These are phyloP conservation scores for Patiria miniata DNA, from an alignment of 35 echinoderm and acorn worm genomes.

Conservation along the genomic window DNA sequence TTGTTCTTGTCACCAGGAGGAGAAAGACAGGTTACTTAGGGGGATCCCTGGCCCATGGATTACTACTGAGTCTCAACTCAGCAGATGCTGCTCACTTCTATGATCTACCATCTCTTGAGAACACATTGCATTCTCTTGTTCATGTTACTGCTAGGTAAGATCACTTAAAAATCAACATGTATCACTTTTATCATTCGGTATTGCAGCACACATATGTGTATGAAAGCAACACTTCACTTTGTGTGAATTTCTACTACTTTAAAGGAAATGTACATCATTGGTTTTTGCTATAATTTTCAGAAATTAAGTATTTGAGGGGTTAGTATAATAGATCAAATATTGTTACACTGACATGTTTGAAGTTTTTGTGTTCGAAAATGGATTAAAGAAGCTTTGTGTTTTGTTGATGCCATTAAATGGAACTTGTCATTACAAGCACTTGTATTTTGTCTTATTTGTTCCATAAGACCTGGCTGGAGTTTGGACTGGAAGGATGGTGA, in stretches of 20 bases:
- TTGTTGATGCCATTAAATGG: no score
- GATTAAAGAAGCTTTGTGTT: no score
- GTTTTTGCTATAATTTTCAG: no score
- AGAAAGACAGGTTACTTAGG: constrained; percentile 68
- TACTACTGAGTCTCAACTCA: constrained; percentile 75
- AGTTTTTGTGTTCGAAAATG: no score
- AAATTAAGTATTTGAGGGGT: no score
- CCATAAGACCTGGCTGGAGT: constrained; percentile 99
- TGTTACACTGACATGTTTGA: no score
- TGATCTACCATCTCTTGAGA: constrained; percentile 91
- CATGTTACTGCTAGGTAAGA: constrained; percentile 97
- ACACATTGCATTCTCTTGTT: constrained; percentile 75
- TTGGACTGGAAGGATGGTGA: constrained; percentile 88
- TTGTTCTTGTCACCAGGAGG: constrained; percentile 43
- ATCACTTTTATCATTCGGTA: not conserved
- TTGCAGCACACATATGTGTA: not conserved
- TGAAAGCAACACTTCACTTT: not conserved
- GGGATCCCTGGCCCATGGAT: constrained; percentile 72
- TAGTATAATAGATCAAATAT: no score
- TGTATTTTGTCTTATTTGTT: no score
- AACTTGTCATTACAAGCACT: no score
- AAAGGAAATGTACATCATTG: no score
- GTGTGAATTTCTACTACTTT: no score
- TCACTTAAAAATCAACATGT: not conserved
- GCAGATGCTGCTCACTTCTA: constrained; percentile 95